These are phyloP conservation scores for Ciconia stormi DNA, from an alignment of 2,113 vertebrate genomes.

Conservation along the genomic window DNA sequence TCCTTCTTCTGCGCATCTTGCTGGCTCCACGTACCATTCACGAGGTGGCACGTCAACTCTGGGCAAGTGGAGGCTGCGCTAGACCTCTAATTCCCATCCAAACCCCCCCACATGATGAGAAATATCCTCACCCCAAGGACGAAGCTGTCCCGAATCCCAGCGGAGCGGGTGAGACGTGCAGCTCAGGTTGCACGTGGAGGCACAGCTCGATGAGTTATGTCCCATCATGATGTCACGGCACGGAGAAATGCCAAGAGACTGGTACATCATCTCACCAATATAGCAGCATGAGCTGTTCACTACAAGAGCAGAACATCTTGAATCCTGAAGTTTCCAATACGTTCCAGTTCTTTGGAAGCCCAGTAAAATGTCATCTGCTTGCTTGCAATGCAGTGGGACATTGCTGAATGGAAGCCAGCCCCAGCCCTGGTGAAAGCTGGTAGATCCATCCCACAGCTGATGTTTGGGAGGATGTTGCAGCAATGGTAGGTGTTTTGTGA, in stretches of 20 bases:
- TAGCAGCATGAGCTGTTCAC: conserved; percentile 28
- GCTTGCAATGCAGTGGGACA: background rate
- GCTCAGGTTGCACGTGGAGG: background rate
- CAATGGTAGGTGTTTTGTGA: background rate
- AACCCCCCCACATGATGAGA: background rate
- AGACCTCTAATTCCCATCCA: background rate
- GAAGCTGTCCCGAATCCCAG: background rate
- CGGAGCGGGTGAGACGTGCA: background rate
- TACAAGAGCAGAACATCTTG: conserved; percentile 27
- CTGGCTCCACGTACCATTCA: rapidly evolving
- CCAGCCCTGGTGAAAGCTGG: background rate
- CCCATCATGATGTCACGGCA: conserved; percentile 8
- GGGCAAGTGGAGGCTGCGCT: background rate
- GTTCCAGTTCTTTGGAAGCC: background rate
- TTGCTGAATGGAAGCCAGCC: background rate
- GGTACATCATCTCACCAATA: conserved; percentile 41
- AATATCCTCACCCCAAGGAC: background rate
- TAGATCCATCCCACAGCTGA: background rate
- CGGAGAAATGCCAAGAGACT: conserved; percentile 4
- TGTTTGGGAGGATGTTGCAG: background rate
- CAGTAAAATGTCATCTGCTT: background rate
- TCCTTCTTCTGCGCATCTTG: background rate
- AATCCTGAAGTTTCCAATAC: background rate
- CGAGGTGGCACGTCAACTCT: background rate
- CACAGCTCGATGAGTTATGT: background rate